phyloP scores from a whole-genome alignment of 2,113 vertebrate species.

The Noturus placidus region DNA sequence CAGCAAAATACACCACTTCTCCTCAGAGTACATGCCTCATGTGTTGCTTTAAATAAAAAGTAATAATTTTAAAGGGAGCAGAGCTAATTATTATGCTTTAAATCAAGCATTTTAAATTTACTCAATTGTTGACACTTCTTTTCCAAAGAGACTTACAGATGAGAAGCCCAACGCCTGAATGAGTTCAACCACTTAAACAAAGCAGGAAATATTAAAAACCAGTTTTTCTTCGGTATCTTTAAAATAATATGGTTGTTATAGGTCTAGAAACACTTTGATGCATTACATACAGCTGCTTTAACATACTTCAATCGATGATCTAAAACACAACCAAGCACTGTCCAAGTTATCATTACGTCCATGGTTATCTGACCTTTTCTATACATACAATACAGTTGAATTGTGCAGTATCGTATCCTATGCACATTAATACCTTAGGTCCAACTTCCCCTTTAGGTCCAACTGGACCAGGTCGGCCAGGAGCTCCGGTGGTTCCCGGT shows the following conservation, averaged over 20 bases:
- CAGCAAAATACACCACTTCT: not conserved
- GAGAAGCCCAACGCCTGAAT: not conserved
- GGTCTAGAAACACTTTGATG: not conserved
- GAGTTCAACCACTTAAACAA: not conserved
- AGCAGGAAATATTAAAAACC: not conserved
- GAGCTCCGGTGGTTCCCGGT: conserved; percentile 67
- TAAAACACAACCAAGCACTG: not conserved
- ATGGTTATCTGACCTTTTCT: not conserved
- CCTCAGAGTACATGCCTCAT: not conserved
- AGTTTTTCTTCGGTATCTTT: not conserved
- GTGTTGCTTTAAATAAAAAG: not conserved
- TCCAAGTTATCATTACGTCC: not conserved
- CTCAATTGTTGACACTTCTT: too few species aligned
- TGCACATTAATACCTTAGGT: conserved; percentile 69
- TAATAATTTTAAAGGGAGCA: not conserved
- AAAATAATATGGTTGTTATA: not conserved
- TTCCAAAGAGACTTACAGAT: too few species aligned
- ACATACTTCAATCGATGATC: not conserved
- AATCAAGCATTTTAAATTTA: not conserved
- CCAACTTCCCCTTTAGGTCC: conserved; percentile 75
- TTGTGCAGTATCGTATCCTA: not conserved
- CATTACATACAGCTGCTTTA: not conserved
- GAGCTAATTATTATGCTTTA: not conserved
- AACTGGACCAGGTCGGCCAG: conserved; percentile 66
- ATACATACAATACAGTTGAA: not conserved